Percentiles rank a stretch among this genome's conserved stretches.
These are phyloP conservation scores for Chrysolina haemoptera DNA, from an alignment of 2,888 invertebrate species.

Conservation along the genomic window DNA sequence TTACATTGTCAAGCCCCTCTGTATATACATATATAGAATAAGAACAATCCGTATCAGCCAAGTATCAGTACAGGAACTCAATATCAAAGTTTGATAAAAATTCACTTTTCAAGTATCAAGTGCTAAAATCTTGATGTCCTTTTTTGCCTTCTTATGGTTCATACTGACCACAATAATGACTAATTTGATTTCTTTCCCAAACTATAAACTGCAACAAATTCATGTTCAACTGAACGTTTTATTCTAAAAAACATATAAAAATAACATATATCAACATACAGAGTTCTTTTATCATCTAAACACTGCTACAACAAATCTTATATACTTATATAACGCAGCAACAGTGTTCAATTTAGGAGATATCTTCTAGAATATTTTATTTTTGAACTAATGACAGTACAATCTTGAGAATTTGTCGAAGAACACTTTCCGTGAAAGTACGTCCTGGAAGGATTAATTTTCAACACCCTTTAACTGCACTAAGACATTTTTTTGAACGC, in stretches of 20 bases:
- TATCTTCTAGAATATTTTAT: background rate
- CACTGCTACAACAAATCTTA: background rate
- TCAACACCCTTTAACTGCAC: too few relatives aligned
- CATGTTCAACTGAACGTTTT: slow-evolving; percentile 18
- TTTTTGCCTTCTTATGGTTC: too few relatives aligned
- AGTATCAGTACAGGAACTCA: too few relatives aligned
- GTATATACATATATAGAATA: too few relatives aligned
- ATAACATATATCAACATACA: slow-evolving; percentile 26
- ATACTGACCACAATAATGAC: too few relatives aligned
- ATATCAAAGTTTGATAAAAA: background rate
- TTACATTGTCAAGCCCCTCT: too few relatives aligned
- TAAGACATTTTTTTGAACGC: too few relatives aligned
- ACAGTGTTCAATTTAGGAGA: background rate
- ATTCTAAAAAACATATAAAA: slow-evolving; percentile 32
- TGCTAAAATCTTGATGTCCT: too few relatives aligned
- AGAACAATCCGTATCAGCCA: too few relatives aligned
- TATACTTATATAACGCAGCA: background rate
- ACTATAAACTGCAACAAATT: background rate
- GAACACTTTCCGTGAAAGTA: too few relatives aligned
- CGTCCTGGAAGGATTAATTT: too few relatives aligned
- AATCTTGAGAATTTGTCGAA: background rate
- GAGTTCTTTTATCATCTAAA: slow-evolving; percentile 10
- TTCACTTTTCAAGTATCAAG: background rate
- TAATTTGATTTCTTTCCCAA: background rate
- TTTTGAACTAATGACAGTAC: background rate